A percentile compares a stretch with the other conserved stretches of the same genome.
Evolutionary conservation across 2,113 vertebrate genomes (phyloP).

Genomic region (Tragulus kanchil): DNA sequence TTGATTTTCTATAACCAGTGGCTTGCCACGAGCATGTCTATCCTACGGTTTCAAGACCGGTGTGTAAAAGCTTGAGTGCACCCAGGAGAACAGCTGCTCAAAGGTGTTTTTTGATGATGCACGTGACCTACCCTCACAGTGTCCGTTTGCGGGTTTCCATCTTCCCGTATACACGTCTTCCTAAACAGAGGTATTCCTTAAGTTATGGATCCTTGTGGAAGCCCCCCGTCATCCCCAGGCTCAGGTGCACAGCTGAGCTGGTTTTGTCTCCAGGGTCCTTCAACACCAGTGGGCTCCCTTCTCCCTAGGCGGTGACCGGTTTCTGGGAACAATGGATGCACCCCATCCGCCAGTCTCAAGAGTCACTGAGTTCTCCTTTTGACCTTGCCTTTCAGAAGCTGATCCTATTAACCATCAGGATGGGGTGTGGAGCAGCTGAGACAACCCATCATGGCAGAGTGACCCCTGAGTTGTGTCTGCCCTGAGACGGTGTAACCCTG

Average conservation of each 20-base stretch:
- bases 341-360: not conserved
- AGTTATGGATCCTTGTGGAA: not conserved
- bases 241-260: not conserved
- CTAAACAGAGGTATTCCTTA: not conserved
- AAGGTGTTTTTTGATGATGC: not conserved
- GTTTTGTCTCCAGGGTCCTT: not conserved
- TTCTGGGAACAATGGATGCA: not conserved
- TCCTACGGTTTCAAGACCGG: not conserved
- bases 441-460: not conserved
- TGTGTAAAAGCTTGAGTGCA: not conserved
- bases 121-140: not conserved
- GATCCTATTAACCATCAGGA: not conserved
- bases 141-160: not conserved
- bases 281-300: not conserved
- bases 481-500: not conserved
- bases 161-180: not conserved
- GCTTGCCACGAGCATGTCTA: conserved; percentile 52
- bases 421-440: not conserved
- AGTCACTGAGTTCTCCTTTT: not conserved
- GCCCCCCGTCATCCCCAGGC: not conserved
- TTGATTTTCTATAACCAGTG: conserved; percentile 76
- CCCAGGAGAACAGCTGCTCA: not conserved
- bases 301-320: not conserved
- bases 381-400: conserved; percentile 69
- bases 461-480: not conserved